A percentile compares a stretch with the other conserved stretches of the same genome.
These are phyloP conservation scores for Pseudomyrmex dendroicus DNA, from an alignment of 1,140 invertebrate genomes.

Conservation along the genomic window DNA sequence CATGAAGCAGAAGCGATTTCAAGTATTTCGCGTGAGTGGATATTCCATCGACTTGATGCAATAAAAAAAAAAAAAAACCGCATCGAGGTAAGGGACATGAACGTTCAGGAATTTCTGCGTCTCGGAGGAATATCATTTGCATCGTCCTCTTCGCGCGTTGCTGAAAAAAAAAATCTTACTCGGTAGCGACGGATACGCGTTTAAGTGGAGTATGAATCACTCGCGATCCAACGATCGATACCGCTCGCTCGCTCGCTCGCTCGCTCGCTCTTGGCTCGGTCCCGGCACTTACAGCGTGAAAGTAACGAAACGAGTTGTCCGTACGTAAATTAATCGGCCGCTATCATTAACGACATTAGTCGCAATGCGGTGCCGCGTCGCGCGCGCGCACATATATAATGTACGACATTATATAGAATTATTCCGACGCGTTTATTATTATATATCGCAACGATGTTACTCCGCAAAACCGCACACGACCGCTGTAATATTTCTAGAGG, in stretches of 20 bases:
- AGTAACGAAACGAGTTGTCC: conserved; percentile 55
- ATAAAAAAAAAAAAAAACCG: not conserved
- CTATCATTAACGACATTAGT: conserved; percentile 48
- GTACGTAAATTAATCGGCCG: conserved; percentile 54
- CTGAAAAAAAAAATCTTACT: conserved; percentile 9
- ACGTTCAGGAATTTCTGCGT: not conserved
- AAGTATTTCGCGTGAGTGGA: not conserved
- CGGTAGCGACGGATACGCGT: conserved; percentile 41
- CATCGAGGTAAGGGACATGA: not conserved
- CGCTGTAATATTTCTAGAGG: conserved; percentile 16
- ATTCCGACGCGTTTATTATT: conserved; percentile 13
- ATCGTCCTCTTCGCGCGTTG: not conserved
- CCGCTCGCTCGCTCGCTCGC: conserved; percentile 15
- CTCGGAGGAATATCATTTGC: not conserved
- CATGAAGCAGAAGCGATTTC: not conserved
- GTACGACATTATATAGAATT: conserved; percentile 28
- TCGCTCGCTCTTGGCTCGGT: not conserved
- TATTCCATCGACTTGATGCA: not conserved
- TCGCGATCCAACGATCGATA: conserved; percentile 35
- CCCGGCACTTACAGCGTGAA: conserved; percentile 45
- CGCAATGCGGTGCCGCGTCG: conserved; percentile 16
- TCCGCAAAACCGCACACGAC: conserved; percentile 4
- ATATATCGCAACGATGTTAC: not conserved
- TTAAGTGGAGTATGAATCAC: conserved; percentile 46
- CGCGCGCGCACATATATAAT: not conserved